Evolutionary conservation across 2,113 vertebrate species (phyloP).

Genomic region (Menidia beryllina): DNA sequence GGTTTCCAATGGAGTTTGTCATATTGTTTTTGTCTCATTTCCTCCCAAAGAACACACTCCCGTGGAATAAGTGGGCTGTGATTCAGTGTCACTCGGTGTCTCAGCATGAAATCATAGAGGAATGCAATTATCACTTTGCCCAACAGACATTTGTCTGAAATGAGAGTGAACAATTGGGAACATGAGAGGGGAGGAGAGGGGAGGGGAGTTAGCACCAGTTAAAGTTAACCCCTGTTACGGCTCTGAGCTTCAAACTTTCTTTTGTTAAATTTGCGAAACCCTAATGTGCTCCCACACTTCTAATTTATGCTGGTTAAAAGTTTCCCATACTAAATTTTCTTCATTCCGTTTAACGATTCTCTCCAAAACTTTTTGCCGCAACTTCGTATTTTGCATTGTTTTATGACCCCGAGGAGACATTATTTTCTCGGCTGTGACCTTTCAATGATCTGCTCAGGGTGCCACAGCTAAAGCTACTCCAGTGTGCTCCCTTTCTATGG

Average conservation of each 20-base stretch:
- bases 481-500: constrained; percentile 66
- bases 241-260: constrained; percentile 35
- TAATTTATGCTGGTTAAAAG: constrained; percentile 25
- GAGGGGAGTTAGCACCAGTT: constrained; percentile 25
- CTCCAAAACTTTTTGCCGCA: constrained; percentile 43
- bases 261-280: constrained; percentile 39
- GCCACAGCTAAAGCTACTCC: constrained; percentile 58
- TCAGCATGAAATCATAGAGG: constrained; percentile 74
- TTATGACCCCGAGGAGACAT: constrained; percentile 59
- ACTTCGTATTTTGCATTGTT: constrained; percentile 65
- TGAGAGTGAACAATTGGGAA: constrained; percentile 58
- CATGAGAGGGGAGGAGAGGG: constrained; percentile 30
- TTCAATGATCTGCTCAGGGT: constrained; percentile 60
- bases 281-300: constrained; percentile 18
- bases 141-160: constrained; percentile 67
- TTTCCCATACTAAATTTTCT: constrained; percentile 30
- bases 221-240: constrained; percentile 33
- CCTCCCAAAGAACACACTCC: constrained; percentile 65
- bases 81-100: constrained; percentile 68
- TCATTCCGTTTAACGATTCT: constrained; percentile 42
- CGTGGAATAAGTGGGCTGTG: constrained; percentile 61
- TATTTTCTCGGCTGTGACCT: constrained; percentile 65
- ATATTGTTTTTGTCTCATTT: constrained; percentile 76
- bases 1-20: constrained; percentile 61
- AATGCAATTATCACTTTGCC: constrained; percentile 80